These are phyloP conservation scores for Nothoprocta pentlandii DNA, from an alignment of 2,113 vertebrate species.

Conservation along the genomic window DNA sequence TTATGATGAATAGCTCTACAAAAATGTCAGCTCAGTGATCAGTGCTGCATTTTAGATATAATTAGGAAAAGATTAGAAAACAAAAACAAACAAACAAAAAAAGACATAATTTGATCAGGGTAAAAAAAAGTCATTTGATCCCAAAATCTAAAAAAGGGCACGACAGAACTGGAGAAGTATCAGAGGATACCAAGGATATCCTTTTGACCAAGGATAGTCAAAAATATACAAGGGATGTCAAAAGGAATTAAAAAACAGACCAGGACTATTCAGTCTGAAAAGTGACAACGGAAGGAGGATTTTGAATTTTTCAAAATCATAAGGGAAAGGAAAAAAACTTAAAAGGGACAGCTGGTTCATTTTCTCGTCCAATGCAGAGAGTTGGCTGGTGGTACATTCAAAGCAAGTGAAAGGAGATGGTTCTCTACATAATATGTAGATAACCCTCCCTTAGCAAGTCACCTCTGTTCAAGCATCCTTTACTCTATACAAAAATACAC, in stretches of 20 bases:
- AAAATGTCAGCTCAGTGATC: background rate
- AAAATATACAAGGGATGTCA: background rate
- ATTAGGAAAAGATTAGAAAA: background rate
- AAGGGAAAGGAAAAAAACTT: constrained; percentile 17
- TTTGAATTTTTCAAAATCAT: constrained; percentile 23
- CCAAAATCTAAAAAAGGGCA: background rate
- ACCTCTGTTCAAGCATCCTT: background rate
- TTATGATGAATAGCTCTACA: background rate
- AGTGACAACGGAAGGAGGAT: background rate
- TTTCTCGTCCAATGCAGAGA: constrained; percentile 11
- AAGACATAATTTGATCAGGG: background rate
- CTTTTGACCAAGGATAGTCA: background rate
- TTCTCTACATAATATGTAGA: background rate
- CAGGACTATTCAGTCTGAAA: background rate
- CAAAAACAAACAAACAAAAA: background rate
- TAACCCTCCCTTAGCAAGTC: background rate
- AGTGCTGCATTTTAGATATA: background rate
- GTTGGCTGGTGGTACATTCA: constrained; percentile 32
- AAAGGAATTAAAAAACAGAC: constrained; percentile 14
- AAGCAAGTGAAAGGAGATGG: background rate
- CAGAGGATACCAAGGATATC: background rate
- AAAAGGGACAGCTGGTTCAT: constrained; percentile 44
- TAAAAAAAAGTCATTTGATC: background rate
- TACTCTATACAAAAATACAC: background rate
- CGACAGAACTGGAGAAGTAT: background rate